Base-by-base conservation (phyloP, 1,140 invertebrate species). In the Zaprionus lachaisei region DNA sequence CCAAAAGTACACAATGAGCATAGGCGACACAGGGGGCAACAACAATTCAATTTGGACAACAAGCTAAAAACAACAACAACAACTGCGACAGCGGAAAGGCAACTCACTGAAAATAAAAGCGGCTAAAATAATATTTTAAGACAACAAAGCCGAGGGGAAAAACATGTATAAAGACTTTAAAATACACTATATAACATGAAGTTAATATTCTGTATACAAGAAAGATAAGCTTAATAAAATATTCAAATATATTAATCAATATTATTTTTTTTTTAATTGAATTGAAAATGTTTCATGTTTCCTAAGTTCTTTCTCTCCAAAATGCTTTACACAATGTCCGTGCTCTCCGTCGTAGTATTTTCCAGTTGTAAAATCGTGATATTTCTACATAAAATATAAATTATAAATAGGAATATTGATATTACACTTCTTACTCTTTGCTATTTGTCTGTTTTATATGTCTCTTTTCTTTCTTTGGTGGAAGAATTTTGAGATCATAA, bases 61-160 rank as follows among this genome's bases (percentile, higher is more conserved):
- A 24, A 61, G 57, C 62, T 41, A 57, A 68, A 61, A 62, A 38
- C 37, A 38, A 12, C n/a, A 49, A 67, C 56, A 58, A 62, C n/a
- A 47, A 47, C 41, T 47, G 41, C 41, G 41, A 47, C n/a, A 17
- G 38, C 64, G 41, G 38, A 58, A 47, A 68, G 66, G 55, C 57
- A 49, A 63, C 26, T 70, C 72, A 71, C 67, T 57, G 60, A 51
- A 75, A 64, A 74, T 73, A 74, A 69, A 70, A 75, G 60, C 72
- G 20, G 24, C 51, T 37, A 49, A 70, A 63, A 41, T 51, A 37
- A 49, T 66, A 66, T 49, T 38, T 38, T 14, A 54, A 54, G 63
- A 37, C 49, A 65, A 65, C 22, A 65, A 65, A 51, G 47, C 20
- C 2, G 11, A 2, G 41, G 2, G 41, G 15, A 17, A 51, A 51